These are phyloP conservation scores for Melipona bicolor DNA, from an alignment of 2,888 invertebrate species.

Conservation along the genomic window DNA sequence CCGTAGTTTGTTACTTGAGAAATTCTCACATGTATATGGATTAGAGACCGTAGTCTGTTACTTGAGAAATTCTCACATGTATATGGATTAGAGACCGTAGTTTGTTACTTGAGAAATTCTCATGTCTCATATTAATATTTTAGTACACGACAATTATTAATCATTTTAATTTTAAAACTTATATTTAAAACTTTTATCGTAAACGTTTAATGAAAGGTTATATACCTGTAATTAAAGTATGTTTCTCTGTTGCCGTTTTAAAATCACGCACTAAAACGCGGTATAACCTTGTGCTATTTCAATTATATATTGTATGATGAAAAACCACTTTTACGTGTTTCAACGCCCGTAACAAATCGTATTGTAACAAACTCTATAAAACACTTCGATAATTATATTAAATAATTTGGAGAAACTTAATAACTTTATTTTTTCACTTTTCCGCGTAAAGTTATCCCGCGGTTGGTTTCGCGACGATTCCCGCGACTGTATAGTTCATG, in stretches of 20 bases:
- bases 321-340: not conserved
- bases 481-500: not conserved
- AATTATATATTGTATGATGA: not conserved
- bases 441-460: not conserved
- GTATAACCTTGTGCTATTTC: not conserved
- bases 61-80: not conserved
- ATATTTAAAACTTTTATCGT: not conserved
- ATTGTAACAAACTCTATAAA: not conserved
- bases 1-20: not conserved
- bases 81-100: not conserved
- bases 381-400: not conserved
- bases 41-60: not conserved
- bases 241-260: not conserved
- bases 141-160: not conserved
- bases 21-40: too few species aligned
- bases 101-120: slow-evolving; percentile 1
- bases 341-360: not conserved
- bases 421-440: not conserved
- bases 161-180: not conserved
- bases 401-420: not conserved
- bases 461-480: not conserved
- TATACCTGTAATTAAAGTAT: not conserved
- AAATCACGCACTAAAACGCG: not conserved
- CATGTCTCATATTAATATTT: not conserved
- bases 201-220: not conserved